Evolutionary conservation across 2,888 invertebrate species (phyloP).

Genomic region (Chaetoderma sp.): DNA sequence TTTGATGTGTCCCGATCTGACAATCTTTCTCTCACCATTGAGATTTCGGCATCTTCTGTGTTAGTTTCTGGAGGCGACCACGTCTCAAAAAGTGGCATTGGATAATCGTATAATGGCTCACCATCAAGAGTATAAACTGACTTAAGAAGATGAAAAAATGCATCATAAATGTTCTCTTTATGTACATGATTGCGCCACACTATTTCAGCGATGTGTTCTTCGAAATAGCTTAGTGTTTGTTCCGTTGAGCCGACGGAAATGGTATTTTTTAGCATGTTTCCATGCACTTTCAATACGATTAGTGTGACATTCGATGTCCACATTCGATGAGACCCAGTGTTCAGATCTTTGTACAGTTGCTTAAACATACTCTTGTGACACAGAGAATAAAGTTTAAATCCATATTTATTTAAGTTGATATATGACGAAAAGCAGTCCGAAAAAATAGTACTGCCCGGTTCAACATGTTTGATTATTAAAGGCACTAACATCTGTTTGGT

Average conservation of each 20-base stretch:
- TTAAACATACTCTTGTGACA: not conserved
- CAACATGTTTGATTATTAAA: not conserved
- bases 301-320: not conserved
- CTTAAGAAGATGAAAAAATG: not conserved
- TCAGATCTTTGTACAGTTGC: not conserved
- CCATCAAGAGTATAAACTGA: not conserved
- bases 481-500: not conserved
- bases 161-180: not conserved
- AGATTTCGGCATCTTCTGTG: too few relatives aligned
- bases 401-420: not conserved
- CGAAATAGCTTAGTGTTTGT: not conserved
- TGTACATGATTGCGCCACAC: not conserved
- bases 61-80: too few relatives aligned
- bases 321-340: too few relatives aligned
- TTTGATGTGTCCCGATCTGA: constrained; percentile 48
- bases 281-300: not conserved
- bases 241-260: not conserved
- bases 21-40: too few relatives aligned
- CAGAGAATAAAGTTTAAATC: not conserved
- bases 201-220: not conserved
- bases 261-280: not conserved
- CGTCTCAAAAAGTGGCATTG: not conserved
- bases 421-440: not conserved
- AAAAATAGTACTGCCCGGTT: not conserved
- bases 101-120: not conserved